These are phyloP conservation scores for Austrofundulus limnaeus DNA, from an alignment of 2,113 vertebrate species.

Conservation along the genomic window DNA sequence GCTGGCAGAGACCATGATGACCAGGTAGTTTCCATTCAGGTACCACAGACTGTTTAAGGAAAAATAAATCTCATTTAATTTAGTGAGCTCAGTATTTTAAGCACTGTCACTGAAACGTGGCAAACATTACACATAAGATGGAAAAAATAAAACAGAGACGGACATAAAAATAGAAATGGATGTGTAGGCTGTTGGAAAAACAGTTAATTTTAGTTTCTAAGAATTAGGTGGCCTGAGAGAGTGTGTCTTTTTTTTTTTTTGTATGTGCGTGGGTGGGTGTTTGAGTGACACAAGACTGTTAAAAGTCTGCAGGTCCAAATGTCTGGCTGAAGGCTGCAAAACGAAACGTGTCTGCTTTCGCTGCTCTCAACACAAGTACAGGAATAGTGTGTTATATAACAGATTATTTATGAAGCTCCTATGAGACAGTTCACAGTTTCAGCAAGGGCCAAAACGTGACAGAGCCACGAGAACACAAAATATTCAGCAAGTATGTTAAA, in stretches of 20 bases:
- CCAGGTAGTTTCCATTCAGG: slow-evolving; percentile 95
- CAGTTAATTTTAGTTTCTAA: not conserved
- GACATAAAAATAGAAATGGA: slow-evolving; percentile 10
- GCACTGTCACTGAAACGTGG: slow-evolving; percentile 49
- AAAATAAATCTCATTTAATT: slow-evolving; percentile 47
- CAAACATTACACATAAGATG: not conserved
- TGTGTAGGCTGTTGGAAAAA: not conserved
- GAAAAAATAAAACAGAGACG: not conserved
- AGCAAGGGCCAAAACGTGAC: slow-evolving; percentile 3
- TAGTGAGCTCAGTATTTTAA: slow-evolving; percentile 35
- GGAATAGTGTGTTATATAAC: slow-evolving; percentile 44
- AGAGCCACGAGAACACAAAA: slow-evolving; percentile 6
- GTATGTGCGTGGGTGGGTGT: not conserved
- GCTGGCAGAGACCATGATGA: slow-evolving; percentile 87
- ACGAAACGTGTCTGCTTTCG: slow-evolving; percentile 34
- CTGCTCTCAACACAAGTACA: slow-evolving; percentile 18
- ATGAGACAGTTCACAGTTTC: slow-evolving; percentile 12
- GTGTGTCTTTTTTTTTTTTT: too few relatives aligned
- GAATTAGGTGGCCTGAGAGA: not conserved
- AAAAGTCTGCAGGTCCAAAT: not conserved
- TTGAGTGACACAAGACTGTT: slow-evolving; percentile 1
- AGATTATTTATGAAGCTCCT: slow-evolving; percentile 46
- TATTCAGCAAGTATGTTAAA: slow-evolving; percentile 10
- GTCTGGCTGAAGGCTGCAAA: slow-evolving; percentile 6
- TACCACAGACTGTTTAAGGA: slow-evolving; percentile 88